A percentile compares a stretch with the other conserved stretches of the same genome.
These are phyloP conservation scores for Sarcophaga carnaria DNA, from an alignment of 2,888 invertebrate species.

Conservation along the genomic window DNA sequence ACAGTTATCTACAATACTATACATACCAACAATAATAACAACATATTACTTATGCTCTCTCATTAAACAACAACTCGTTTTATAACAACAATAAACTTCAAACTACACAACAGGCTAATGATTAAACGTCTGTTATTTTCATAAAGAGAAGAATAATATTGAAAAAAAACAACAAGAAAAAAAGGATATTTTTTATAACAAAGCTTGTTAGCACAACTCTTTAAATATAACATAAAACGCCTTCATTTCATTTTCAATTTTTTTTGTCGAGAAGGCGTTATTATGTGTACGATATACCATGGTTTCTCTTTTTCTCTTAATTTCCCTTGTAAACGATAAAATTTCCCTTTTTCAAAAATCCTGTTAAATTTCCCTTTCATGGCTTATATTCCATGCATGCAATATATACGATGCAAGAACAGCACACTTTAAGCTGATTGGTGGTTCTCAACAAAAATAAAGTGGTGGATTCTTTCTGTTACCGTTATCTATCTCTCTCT, in stretches of 20 bases:
- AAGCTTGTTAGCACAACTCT: constrained; percentile 24
- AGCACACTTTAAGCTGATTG: too few species aligned
- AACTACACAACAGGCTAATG: neutral
- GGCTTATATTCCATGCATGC: neutral
- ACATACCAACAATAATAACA: constrained; percentile 16
- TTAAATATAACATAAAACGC: neutral
- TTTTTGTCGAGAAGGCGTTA: constrained; percentile 31
- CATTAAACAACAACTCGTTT: constrained; percentile 53
- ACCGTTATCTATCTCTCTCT: too few species aligned
- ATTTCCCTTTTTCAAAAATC: constrained; percentile 48
- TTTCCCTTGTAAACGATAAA: neutral
- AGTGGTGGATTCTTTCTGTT: too few species aligned
- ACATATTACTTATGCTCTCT: constrained; percentile 20
- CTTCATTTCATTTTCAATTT: neutral
- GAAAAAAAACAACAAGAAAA: neutral
- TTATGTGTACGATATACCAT: neutral
- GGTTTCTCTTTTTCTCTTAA: neutral
- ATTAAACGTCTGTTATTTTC: neutral
- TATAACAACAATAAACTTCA: constrained; percentile 22
- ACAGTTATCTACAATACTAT: too few species aligned
- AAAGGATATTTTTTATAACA: constrained; percentile 28
- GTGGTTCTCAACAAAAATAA: too few species aligned
- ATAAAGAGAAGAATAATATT: neutral
- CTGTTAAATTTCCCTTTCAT: neutral
- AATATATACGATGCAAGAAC: too few species aligned